Evolutionary conservation across 1,140 invertebrate genomes (phyloP), one percentile per base, ranked within the genome.

Genomic region (Aradophagus sp.): DNA sequence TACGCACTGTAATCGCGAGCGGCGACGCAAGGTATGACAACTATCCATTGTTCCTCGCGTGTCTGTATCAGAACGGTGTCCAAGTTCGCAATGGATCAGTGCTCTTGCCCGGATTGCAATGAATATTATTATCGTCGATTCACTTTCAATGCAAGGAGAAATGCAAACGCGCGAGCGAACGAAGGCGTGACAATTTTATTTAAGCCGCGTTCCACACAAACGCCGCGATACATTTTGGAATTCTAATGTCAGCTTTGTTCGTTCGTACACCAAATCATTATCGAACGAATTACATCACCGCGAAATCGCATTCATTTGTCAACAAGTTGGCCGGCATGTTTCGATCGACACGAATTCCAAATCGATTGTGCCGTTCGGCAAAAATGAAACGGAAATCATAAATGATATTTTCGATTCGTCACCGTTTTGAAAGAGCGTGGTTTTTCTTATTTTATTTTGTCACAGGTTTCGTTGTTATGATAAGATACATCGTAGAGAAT

Each of bases 51-150:
- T 74, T 66, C 62, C 26, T 38, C 56, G 61, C 48, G 42, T 73
- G 65, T 27, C 56, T 58, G 65, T 75, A 59, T 68, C 48, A 48
- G 50, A 23, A 73, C 59, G 11, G 73, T 74, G 69, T 50, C 65
- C 74, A 79, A 72, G 74, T 75, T 80, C 73, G 79, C 65, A 75
- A 78, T 74, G 73, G 75, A 79, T 81, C 76, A 79, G 58, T 71
- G 71, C 66, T 68, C 39, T 53, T 63, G 65, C 44, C 66, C 47
- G 66, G 62, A 80, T 79, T 65, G 71, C 74, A 73, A 59, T 56
- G 74, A 77, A 71, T 74, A 70, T 72, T 70, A 77, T 80, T 78
- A 78, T 72, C 72, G 47, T 39, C 59, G 58, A 71, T 71, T 75
- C 71, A 73, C 70, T 72, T 73, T 75, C 74, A 75, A 65, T 59